Evolutionary conservation across 2,888 invertebrate species (phyloP).

Genomic region (Lasioglossum vierecki): DNA sequence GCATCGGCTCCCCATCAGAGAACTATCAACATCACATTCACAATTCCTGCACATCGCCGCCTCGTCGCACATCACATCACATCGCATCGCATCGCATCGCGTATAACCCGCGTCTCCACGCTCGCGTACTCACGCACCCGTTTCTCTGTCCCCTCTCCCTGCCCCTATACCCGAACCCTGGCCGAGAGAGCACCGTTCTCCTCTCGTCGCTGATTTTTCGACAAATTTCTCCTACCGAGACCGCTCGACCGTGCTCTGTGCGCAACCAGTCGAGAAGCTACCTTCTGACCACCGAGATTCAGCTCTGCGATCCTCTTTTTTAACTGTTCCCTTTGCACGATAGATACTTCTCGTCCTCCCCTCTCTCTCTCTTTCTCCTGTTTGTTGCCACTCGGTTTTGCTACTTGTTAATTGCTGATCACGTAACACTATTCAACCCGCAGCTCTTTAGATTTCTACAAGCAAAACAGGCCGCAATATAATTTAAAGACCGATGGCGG

Average conservation of each 20-base stretch:
- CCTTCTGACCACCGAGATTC: neutral
- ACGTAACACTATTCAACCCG: too few relatives aligned
- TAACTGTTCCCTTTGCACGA: neutral
- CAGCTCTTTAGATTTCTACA: too few relatives aligned
- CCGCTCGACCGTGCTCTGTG: conserved; percentile 42
- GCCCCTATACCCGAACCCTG: neutral
- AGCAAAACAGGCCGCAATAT: neutral
- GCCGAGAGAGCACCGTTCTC: conserved; percentile 7
- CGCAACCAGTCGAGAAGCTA: conserved; percentile 46
- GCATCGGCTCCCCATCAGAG: conserved; percentile 84
- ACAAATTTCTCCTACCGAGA: conserved; percentile 45
- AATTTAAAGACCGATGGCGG: neutral
- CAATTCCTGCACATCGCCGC: conserved; percentile 79
- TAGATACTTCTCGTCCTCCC: neutral
- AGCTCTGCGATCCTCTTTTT: neutral
- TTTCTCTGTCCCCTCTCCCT: neutral
- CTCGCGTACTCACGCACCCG: conserved; percentile 37
- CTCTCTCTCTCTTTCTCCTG: neutral
- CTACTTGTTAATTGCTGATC: neutral
- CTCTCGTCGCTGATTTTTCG: conserved; percentile 43
- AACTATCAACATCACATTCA: conserved; percentile 83
- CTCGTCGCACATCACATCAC: conserved; percentile 78
- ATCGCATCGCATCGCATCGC: conserved; percentile 73
- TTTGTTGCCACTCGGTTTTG: neutral
- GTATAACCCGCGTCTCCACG: conserved; percentile 48